Base-by-base conservation (phyloP, 1,140 invertebrate species). In the Formica exsecta region DNA sequence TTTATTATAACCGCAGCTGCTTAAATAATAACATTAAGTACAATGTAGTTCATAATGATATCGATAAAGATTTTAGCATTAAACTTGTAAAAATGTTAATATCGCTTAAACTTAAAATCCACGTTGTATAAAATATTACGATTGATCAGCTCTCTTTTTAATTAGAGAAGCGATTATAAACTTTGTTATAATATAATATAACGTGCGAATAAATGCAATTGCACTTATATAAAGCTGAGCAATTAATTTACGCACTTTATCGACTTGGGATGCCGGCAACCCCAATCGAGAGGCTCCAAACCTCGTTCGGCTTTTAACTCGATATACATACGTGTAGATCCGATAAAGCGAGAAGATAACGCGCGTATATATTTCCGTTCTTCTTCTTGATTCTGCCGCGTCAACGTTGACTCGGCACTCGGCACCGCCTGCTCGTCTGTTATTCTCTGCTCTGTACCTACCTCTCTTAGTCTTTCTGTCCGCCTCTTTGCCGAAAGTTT, bases 401-500 rank as follows among this genome's bases (percentile, higher is more conserved):
- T 90, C 87, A 89, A 86, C 77, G 51, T 80, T 48, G 36, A 16
- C 64, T 84, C 73, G 11, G 13, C 83, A 25, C 25, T 32, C 25
- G 11, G 19, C 83, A 25, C 38, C 71, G 29, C 16, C 54, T 29
- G 7, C 57, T 64, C 68, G 65, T 65, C 70, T 36, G 29, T 76
- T 32, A 51, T 38, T 6, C 73, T 76, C 8, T 22, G 8, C n/a
- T 75, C 41, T 62, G 13, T 32, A 22, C 32, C 32, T 32, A 32
- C 75, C 61, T 62, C 51, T 61, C 64, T 76, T 70, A 44, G 70
- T 88, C 73, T 41, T 76, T 86, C 86, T 71, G 75, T 85, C 62
- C 86, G 62, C 83, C 89, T 90, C 89, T 77, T 89, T 86, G 48
- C 73, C 87, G 81, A 87, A 92, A 91, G 88, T 91, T 91, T 86